Evolutionary conservation across 2,113 vertebrate species (phyloP).

Genomic region (Cryptoleucopteryx plumbea): DNA sequence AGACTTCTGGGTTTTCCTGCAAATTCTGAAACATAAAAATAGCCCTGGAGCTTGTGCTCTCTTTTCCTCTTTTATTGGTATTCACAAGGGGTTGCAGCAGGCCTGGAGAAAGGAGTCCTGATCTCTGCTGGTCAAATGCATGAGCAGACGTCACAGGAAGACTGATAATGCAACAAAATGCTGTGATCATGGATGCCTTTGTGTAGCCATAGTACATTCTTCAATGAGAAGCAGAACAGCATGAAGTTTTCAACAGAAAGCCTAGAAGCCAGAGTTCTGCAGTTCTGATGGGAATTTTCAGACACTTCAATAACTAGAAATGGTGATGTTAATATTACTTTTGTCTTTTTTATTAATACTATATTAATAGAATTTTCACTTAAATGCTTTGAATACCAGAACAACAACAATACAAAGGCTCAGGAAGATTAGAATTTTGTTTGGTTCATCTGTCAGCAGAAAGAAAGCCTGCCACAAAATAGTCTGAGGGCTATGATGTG

Average conservation of each 20-base stretch:
- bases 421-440: neutral
- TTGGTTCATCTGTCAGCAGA: neutral
- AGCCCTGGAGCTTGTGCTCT: neutral
- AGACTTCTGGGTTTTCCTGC: neutral
- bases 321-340: neutral
- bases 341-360: neutral
- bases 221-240: neutral
- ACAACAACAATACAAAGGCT: neutral
- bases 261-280: neutral
- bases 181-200: neutral
- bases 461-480: neutral
- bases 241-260: neutral
- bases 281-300: neutral
- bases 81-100: neutral
- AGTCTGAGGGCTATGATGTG: neutral
- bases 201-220: neutral
- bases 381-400: neutral
- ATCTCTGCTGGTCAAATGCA: neutral
- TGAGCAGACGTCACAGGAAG: neutral
- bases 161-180: neutral
- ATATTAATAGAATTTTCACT: neutral
- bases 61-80: neutral
- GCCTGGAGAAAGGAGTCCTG: neutral
- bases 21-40: neutral
- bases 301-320: neutral